Percentiles rank a stretch among this genome's conserved stretches.
Evolutionary conservation across 2,797 vertebrate genomes (phyloP).

Genomic region (Molossus molossus): DNA sequence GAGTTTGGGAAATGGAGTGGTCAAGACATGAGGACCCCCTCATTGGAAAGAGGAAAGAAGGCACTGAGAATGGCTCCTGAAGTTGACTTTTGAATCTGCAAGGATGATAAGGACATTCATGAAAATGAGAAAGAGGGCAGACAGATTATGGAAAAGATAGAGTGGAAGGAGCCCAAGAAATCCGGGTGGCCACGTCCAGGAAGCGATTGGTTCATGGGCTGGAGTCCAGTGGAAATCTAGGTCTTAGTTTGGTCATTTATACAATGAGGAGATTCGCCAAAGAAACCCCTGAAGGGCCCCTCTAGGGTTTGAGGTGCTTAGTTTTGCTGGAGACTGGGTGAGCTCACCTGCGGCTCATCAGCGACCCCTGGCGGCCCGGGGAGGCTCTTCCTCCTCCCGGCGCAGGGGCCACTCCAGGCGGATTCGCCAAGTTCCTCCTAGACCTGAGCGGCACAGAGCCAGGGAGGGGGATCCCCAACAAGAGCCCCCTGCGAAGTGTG

Average conservation of each 20-base stretch:
- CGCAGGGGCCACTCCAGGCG: constrained; percentile 12
- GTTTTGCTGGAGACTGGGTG: constrained; percentile 26
- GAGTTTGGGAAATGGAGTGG: neutral
- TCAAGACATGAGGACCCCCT: neutral
- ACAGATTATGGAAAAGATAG: neutral
- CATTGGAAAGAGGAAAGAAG: neutral
- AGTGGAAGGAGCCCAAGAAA: neutral
- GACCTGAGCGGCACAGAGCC: constrained; percentile 3
- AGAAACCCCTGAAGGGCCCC: neutral
- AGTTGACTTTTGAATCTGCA: constrained; percentile 28
- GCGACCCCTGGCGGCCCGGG: constrained; percentile 74
- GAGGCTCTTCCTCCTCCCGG: constrained; percentile 25
- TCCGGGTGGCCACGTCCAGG: neutral
- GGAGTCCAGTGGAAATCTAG: neutral
- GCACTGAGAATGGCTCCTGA: neutral
- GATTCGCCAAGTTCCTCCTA: constrained; percentile 29
- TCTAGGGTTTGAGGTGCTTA: neutral
- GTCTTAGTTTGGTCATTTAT: neutral
- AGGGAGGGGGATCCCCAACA: neutral
- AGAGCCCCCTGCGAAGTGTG: neutral
- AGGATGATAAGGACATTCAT: neutral
- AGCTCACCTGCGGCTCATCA: constrained; percentile 81
- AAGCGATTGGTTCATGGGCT: neutral
- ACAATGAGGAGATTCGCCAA: neutral
- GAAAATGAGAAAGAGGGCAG: constrained; percentile 7